Conservation (phyloP, 30 jellyfish, hydroid and myxozoan genomes). For the Sanderia malayensis region DNA sequence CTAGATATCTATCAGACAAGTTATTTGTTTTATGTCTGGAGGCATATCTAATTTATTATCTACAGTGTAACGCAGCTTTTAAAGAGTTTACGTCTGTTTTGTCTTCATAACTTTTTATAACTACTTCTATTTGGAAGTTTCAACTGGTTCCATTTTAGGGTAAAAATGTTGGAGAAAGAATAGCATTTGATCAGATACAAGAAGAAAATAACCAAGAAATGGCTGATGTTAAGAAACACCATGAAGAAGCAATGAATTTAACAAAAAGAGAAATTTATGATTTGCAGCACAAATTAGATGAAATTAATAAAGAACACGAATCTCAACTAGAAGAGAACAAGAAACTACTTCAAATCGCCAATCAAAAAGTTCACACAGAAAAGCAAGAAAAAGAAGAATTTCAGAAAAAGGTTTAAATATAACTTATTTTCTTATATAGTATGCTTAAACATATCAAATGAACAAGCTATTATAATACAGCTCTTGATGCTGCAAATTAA, state of each 20-base stretch:
- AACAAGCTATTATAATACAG: no score
- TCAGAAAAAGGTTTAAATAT: constrained; percentile 39
- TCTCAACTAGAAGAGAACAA: constrained; percentile 26
- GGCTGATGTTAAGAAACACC: no score
- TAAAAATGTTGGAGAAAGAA: constrained; percentile 43
- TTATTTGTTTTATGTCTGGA: no score
- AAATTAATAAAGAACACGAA: neutral
- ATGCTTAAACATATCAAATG: no score
- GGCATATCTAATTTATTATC: no score
- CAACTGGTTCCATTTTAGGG: constrained; percentile 25
- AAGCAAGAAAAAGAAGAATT: constrained; percentile 49
- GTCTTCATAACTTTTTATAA: no score
- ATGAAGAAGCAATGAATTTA: neutral
- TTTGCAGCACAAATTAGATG: constrained; percentile 2
- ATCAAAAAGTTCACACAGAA: constrained; percentile 9
- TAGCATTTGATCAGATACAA: neutral
- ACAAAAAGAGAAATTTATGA: neutral
- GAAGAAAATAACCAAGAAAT: neutral
- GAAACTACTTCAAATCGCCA: constrained; percentile 10
- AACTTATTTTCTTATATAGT: no score
- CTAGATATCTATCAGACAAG: no score
- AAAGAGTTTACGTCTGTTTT: no score
- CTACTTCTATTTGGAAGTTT: no score
- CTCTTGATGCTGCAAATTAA: no score
- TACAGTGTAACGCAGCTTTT: no score